phyloP scores from a whole-genome alignment of 1,140 invertebrate species.

The Tetramorium parvispinum region DNA sequence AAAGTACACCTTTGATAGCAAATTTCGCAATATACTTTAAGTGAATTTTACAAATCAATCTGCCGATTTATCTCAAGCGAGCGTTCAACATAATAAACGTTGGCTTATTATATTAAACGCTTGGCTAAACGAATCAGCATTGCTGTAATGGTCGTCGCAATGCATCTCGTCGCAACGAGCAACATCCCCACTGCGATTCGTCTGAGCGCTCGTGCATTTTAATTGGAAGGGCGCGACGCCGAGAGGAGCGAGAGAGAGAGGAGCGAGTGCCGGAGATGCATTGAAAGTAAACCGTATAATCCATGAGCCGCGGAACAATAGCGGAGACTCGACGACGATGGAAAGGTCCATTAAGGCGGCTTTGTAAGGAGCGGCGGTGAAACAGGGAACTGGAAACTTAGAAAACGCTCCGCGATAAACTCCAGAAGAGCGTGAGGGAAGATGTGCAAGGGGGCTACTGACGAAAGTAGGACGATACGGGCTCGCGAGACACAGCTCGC shows the following conservation, averaged over 20 bases:
- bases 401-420: constrained; percentile 57
- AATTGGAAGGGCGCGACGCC: constrained; percentile 60
- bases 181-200: not conserved
- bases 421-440: constrained; percentile 22
- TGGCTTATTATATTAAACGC: constrained; percentile 1
- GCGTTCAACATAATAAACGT: not conserved
- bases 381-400: constrained; percentile 66
- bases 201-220: constrained; percentile 62
- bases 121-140: constrained; percentile 21
- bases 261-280: constrained; percentile 57
- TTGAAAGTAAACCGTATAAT: constrained; percentile 76
- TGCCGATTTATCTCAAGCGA: not conserved
- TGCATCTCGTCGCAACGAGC: not conserved
- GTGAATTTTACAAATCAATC: not conserved
- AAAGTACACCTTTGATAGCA: not conserved
- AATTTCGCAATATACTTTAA: not conserved
- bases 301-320: constrained; percentile 71
- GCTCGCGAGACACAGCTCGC: constrained; percentile 9
- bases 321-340: constrained; percentile 55
- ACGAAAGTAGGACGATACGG: constrained; percentile 38
- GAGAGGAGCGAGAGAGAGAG: not conserved
- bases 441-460: constrained; percentile 9
- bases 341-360: constrained; percentile 78
- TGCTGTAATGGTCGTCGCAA: not conserved
- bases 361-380: constrained; percentile 69